Conservation (phyloP, 2,888 invertebrate genomes). For the Limnephilus rhombicus region DNA sequence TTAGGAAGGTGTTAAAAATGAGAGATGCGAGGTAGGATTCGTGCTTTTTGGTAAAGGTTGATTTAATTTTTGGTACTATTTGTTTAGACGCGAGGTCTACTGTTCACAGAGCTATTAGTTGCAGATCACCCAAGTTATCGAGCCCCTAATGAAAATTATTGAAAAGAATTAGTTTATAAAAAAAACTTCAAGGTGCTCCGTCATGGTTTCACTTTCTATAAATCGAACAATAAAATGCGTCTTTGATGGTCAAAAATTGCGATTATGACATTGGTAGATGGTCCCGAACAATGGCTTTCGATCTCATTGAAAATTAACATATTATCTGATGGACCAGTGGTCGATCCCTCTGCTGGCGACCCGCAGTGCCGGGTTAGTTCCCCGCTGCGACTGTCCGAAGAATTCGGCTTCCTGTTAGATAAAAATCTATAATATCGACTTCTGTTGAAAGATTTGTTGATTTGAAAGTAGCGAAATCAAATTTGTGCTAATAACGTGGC, state of each 20-base stretch:
- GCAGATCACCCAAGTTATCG: neutral
- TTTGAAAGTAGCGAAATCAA: conserved; percentile 5
- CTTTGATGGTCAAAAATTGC: neutral
- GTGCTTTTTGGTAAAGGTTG: too few species aligned
- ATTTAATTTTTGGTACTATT: too few species aligned
- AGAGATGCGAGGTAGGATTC: too few species aligned
- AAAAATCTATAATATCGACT: conserved; percentile 45
- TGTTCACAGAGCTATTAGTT: neutral
- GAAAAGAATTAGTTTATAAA: neutral
- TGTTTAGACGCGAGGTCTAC: too few species aligned
- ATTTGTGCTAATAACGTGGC: conserved; percentile 33
- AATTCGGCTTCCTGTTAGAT: conserved; percentile 55
- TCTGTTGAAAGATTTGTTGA: conserved; percentile 49
- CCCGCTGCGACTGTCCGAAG: conserved; percentile 56
- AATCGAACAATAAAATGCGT: conserved; percentile 10
- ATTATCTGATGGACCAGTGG: conserved; percentile 37
- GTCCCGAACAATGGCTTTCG: neutral
- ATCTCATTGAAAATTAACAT: conserved; percentile 26
- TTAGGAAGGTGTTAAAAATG: too few species aligned
- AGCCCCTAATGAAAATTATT: neutral
- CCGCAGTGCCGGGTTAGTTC: conserved; percentile 50
- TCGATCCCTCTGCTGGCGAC: conserved; percentile 25
- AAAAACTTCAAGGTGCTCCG: neutral
- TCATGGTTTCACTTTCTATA: conserved; percentile 11
- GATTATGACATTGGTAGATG: neutral